Base-by-base conservation (phyloP, 2,888 invertebrate species). In the Escarpia spicata region DNA sequence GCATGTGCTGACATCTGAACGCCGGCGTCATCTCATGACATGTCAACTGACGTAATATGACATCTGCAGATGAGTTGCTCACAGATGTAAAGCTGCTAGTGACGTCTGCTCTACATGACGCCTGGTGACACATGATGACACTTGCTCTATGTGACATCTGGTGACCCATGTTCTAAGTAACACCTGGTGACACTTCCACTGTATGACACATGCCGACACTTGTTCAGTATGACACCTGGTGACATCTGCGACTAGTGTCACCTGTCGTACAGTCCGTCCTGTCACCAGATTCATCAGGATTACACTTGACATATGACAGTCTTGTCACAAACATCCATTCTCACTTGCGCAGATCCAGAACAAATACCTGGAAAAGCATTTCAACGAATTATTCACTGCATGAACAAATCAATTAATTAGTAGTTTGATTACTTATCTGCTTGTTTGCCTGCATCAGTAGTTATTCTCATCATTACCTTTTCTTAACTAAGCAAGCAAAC, bases 331-430 rank as follows among this genome's bases (percentile, higher is more conserved):
- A 26, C 75, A 26, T n/a, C 19, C 75, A 26, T 75, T 26, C 6
- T 75, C 75, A 75, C 75, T 75, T 75, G 75, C 75, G 75, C 15
- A 75, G 75, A 26, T 75, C 75, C 75, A 75, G 75, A 75, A 75
- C 75, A 75, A 75, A 75, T 75, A 75, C 75, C 75, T 75, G 75
- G 4, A 75, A 75, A 75, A 2, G n/a, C 15, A 75, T 19, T 75
- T 26, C 19, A 75, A 75, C 26, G 19, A 75, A 75, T 75, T 75
- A 75, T 75, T 75, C 19, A 75, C 26, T 26, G 37, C 37, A 37
- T 37, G 37, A 37, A 37, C 37, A 37, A 75, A 19, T 19, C 26
- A 75, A 15, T 75, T 75, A 15, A n/a, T 75, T 75, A 26, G 75
- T 9, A 52, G 52, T 52, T 52, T 52, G 2, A 52, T 52, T 52